Evolutionary conservation across 2,113 vertebrate species (phyloP), one percentile per base, ranked within the genome.

Genomic region (Heptranchias perlo): DNA sequence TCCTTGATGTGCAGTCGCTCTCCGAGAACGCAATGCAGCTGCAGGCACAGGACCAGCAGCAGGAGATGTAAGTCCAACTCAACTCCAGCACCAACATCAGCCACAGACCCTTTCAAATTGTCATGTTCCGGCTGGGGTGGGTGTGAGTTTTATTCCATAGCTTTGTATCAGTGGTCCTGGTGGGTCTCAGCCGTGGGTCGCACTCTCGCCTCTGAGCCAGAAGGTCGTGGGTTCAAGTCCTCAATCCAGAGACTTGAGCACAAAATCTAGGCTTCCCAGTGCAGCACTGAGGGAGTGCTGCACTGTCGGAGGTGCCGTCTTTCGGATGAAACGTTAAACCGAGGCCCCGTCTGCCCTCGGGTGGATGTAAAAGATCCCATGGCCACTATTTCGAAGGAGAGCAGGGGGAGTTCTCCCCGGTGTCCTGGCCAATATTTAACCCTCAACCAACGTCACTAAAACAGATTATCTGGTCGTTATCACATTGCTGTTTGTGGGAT

Each of bases 21-120:
- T 87, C 97, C 35, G 97, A 97, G n/a, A 97, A 97, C 0, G 96
- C 96, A 95, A 97, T 97, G 67, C 97, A 97, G 96, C 97, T 97
- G 89, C 96, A 98, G 54, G 94, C 97, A 35, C 96, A 95, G 96
- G 96, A 95, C 0, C 96, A 97, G 92, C 97, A 97, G 96, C 96
- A 0, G 0, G 96, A 98, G 96, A 97, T 98, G 98, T 98, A 96
- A 97, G 98, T 96, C 1, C 35, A 78, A 35, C 11, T 2, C 31
- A 96, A 97, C 98, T 96, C 1, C 35, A 78, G 73, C 11, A 3
- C 31, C n/a, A 16, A 11, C n/a, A 78, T 14, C 0, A 78, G 11
- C 35, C 8, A 4, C 35, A 78, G 73, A 23, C 18, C 78, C 78
- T 82, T 82, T 47, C 39, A 44, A 82, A 44, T 82, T 18, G n/a